Evolutionary conservation across 2,888 invertebrate genomes (phyloP), one percentile per base, ranked within the genome.

Genomic region (Harpalus rubripes): DNA sequence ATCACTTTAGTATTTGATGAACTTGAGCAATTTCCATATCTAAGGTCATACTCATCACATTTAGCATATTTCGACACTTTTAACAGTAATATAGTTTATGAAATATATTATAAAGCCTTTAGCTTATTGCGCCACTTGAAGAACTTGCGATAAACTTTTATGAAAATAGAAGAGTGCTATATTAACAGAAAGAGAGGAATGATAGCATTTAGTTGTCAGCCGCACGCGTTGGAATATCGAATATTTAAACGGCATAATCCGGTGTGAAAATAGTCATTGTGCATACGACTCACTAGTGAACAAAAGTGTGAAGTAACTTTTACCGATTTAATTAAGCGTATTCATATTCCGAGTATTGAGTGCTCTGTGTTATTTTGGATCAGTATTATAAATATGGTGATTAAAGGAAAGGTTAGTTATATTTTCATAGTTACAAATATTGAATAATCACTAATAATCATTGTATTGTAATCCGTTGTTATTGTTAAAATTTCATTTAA

Each of bases 321-420:
- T 68, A 2, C 39, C 15, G 39, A 15, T 74, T 44, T 41, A 18
- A 15, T 15, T 8, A 68, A 74, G n/a, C n/a, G 68, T 68, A 41
- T 39, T 68, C 7, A 8, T 61, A 61, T 65, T 65, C 15, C 52
- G 32, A 63, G 59, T 82, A 68, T 68, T 59, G 39, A 58, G 82
- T 82, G 82, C 78, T 63, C 63, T 78, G 84, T 84, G 84, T 78
- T 65, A 74, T 81, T 44, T 39, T 63, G 12, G 52, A 44, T n/a
- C 84, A 84, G 84, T 84, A 84, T 84, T 84, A 84, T 56, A 76
- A 59, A 56, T 15, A 84, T 84, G 84, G 84, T 84, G 78, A 84
- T 84, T 56, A 84, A 84, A 44, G 52, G 84, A 41, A 84, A 84
- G 84, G 84, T 84, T 78, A 78, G 84, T 78, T n/a, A 78, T 18